phyloP scores from a whole-genome alignment of 92 coral and sea anemone species.

The Parazoanthus atlanticus region DNA sequence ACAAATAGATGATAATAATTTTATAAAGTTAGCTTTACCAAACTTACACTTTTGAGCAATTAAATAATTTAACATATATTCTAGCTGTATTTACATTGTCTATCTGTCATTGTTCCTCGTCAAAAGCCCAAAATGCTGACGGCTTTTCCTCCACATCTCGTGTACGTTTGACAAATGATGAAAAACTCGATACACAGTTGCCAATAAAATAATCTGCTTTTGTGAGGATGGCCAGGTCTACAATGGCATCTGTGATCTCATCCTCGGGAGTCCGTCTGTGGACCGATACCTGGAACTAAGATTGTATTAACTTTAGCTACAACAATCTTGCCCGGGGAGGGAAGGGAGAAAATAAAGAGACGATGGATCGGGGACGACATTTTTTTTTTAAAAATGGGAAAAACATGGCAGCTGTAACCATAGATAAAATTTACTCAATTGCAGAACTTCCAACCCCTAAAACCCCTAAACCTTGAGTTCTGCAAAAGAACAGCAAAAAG shows the following conservation, averaged over 20 bases:
- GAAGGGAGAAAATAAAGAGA: not conserved
- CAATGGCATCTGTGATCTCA: constrained; percentile 74
- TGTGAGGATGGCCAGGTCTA: constrained; percentile 88
- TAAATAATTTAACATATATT: not conserved
- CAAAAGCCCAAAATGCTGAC: constrained; percentile 89
- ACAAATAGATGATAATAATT: too few relatives aligned
- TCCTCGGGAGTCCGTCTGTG: constrained; percentile 70
- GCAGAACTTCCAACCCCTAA: too few relatives aligned
- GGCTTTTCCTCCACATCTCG: constrained; percentile 85
- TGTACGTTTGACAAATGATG: constrained; percentile 93
- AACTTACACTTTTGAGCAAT: not conserved
- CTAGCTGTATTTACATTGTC: not conserved
- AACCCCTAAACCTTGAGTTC: too few relatives aligned
- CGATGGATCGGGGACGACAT: not conserved
- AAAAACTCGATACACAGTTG: constrained; percentile 95
- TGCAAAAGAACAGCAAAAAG: too few relatives aligned
- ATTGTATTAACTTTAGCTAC: not conserved
- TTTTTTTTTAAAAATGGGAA: too few relatives aligned
- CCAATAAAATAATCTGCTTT: constrained; percentile 92
- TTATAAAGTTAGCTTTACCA: not conserved
- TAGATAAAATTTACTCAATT: too few relatives aligned
- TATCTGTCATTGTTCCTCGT: constrained; percentile 43
- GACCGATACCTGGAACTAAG: constrained; percentile 73
- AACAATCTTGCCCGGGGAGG: not conserved
- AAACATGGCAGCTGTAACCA: too few relatives aligned